phyloP scores from a whole-genome alignment of 1,140 invertebrate genomes.

The Calephelis virginiensis region DNA sequence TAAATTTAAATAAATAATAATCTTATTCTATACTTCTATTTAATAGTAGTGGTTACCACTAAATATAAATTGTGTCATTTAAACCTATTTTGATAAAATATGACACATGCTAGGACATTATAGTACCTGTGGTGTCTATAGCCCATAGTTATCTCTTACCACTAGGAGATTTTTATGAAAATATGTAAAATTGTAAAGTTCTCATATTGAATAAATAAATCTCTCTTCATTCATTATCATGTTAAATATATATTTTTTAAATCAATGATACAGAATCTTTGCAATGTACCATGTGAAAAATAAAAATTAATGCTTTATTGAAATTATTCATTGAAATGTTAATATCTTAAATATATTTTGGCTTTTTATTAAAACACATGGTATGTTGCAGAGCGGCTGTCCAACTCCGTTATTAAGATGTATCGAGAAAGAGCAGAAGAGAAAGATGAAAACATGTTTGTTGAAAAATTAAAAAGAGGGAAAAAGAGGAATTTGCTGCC shows the following conservation, averaged over 20 bases:
- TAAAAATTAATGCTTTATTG: conserved; percentile 1
- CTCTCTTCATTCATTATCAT: neutral
- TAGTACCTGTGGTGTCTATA: too few relatives aligned
- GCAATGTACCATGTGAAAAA: conserved; percentile 72
- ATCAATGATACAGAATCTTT: conserved; percentile 43
- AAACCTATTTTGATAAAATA: too few relatives aligned
- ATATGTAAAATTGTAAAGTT: too few relatives aligned
- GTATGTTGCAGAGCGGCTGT: conserved; percentile 79
- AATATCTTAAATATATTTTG: conserved; percentile 23
- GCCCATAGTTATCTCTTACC: too few relatives aligned
- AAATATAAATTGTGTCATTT: too few relatives aligned
- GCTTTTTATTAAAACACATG: conserved; percentile 59
- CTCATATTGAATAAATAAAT: too few relatives aligned
- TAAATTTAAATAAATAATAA: too few relatives aligned
- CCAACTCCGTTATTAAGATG: conserved; percentile 65
- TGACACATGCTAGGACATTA: too few relatives aligned
- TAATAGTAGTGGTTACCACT: too few relatives aligned
- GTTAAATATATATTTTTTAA: neutral
- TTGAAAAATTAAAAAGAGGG: conserved; percentile 50
- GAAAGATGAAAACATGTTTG: conserved; percentile 53
- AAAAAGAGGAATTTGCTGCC: conserved; percentile 50
- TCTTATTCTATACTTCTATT: too few relatives aligned
- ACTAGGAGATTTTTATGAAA: too few relatives aligned
- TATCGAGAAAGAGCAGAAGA: conserved; percentile 61
- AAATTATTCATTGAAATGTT: conserved; percentile 7